phyloP scores from a whole-genome alignment of 1,140 invertebrate species.

The Anastatus disparis region DNA sequence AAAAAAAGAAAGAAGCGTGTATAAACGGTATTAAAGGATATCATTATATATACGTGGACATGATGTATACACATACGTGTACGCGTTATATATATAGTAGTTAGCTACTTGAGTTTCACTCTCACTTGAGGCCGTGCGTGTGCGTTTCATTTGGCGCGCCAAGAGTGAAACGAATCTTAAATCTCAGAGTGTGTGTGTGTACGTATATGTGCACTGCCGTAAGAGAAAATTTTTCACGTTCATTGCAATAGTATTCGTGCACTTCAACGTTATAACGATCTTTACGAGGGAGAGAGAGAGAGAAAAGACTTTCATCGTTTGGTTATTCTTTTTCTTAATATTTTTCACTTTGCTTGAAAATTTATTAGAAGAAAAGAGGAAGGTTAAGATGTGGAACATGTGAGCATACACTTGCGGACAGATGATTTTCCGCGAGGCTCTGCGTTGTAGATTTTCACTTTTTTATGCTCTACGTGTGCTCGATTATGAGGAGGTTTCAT shows the following conservation, averaged over 20 bases:
- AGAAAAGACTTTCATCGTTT: background rate
- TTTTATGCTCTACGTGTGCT: too few species aligned
- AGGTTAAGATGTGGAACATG: slow-evolving; percentile 9
- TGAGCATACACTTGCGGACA: background rate
- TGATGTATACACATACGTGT: background rate
- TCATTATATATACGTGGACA: background rate
- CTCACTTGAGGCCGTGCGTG: slow-evolving; percentile 5
- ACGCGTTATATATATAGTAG: background rate
- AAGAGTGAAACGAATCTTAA: slow-evolving; percentile 18
- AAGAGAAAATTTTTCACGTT: slow-evolving; percentile 19
- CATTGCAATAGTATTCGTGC: slow-evolving; percentile 2
- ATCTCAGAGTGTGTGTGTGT: background rate
- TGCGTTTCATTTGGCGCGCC: slow-evolving; percentile 21
- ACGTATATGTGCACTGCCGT: background rate
- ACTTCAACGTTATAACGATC: background rate
- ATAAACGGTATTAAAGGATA: background rate
- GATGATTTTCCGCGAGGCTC: background rate
- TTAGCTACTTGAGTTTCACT: background rate
- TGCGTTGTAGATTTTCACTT: background rate
- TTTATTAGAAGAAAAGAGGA: too few species aligned
- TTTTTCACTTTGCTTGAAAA: too few species aligned
- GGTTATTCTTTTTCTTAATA: too few species aligned
- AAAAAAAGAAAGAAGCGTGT: background rate
- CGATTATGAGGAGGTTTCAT: too few species aligned
- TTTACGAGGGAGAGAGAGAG: background rate